These are phyloP conservation scores for Aramus guarauna DNA, from an alignment of 2,113 vertebrate species.

Conservation along the genomic window DNA sequence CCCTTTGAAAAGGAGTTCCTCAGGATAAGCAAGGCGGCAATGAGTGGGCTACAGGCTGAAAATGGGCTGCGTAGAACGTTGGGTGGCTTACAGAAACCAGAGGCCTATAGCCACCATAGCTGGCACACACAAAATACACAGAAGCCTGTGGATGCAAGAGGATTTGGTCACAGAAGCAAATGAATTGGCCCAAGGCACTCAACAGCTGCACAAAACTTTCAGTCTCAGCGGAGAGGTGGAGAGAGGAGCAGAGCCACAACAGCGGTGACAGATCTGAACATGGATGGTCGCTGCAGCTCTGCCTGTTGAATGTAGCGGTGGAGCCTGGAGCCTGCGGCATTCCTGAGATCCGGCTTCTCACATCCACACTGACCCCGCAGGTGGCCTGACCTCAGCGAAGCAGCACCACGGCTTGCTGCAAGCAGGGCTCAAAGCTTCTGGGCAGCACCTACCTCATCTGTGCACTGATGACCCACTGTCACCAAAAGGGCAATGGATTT, in stretches of 20 bases:
- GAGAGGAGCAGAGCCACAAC: not conserved
- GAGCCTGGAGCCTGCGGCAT: not conserved
- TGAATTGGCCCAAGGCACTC: not conserved
- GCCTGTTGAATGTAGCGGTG: not conserved
- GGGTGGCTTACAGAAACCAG: not conserved
- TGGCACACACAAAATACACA: not conserved
- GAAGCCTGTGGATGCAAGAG: not conserved
- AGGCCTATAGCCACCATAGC: not conserved
- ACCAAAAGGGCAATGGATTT: not conserved
- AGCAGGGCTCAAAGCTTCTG: not conserved
- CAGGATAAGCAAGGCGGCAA: not conserved
- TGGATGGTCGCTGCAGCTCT: rapidly evolving
- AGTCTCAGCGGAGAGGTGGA: not conserved
- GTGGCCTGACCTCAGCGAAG: not conserved
- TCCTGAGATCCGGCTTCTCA: not conserved
- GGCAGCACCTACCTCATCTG: not conserved
- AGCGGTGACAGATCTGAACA: rapidly evolving
- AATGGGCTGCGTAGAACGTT: not conserved
- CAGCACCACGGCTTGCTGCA: not conserved
- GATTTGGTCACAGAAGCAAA: not conserved
- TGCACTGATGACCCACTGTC: not conserved
- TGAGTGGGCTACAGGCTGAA: not conserved
- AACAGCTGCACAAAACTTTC: not conserved
- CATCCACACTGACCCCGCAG: not conserved
- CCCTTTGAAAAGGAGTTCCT: not conserved